These are phyloP conservation scores for Drosophila borborema DNA, from an alignment of 2,888 invertebrate genomes.

Conservation along the genomic window DNA sequence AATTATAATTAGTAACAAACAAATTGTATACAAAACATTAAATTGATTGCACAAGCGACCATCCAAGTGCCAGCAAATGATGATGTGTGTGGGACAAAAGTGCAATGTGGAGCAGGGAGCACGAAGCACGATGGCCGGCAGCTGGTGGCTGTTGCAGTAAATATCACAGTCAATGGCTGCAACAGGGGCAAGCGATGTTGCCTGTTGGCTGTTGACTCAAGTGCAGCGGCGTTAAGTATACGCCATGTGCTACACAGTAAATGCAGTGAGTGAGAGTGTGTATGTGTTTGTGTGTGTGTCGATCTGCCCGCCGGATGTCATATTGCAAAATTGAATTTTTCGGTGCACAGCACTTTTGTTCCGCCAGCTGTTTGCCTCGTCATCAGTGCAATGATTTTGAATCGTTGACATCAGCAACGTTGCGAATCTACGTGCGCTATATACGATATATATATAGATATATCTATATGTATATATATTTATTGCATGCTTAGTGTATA, in stretches of 20 bases:
- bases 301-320: slow-evolving; percentile 68
- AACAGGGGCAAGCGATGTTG: slow-evolving; percentile 64
- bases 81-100: slow-evolving; percentile 25
- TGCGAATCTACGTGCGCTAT: slow-evolving; percentile 8
- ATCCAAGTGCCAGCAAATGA: slow-evolving; percentile 23
- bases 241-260: slow-evolving; percentile 43
- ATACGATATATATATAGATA: background rate
- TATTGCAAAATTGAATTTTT: slow-evolving; percentile 81
- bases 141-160: slow-evolving; percentile 36
- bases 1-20: slow-evolving; percentile 36
- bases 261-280: slow-evolving; percentile 5
- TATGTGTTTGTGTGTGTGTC: slow-evolving; percentile 13
- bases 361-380: slow-evolving; percentile 74
- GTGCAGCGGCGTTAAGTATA: slow-evolving; percentile 78
- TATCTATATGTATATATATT: background rate
- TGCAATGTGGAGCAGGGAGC: slow-evolving; percentile 55
- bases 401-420: slow-evolving; percentile 70
- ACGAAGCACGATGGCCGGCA: slow-evolving; percentile 24
- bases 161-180: slow-evolving; percentile 43
- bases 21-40: slow-evolving; percentile 17
- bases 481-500: slow-evolving; percentile 35
- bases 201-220: slow-evolving; percentile 57
- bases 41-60: slow-evolving; percentile 26
- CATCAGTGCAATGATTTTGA: slow-evolving; percentile 77
- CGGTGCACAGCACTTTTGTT: slow-evolving; percentile 64